Evolutionary conservation across 2,797 vertebrate genomes (phyloP), one percentile per base, ranked within the genome.

Genomic region (Carapus acus): DNA sequence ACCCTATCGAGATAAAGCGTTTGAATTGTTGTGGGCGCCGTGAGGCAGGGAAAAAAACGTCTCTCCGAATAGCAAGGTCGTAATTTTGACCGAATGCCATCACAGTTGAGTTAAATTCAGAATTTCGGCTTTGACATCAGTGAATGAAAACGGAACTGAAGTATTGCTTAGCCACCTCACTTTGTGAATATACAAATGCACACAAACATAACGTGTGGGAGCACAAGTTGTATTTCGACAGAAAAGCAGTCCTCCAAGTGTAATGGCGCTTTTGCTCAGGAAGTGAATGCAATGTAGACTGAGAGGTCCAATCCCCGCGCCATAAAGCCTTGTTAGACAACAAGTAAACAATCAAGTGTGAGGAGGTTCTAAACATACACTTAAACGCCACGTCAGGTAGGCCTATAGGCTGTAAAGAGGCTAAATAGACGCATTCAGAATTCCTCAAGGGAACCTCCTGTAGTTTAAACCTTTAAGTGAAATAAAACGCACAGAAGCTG

Each of bases 261-360:
- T 23, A 4, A 34, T 27, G 6, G 34, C 21, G 37, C 7, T 17
- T n/a, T 73, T 54, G 40, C 70, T 48, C 37, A 57, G 60, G 61
- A 49, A 61, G 65, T 58, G 42, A 71, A 62, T 11, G 48, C 19
- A 24, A 72, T 61, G 24, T 13, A 27, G 9, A 27, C 15, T 21
- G 55, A 47, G 77, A 57, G 45, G 55, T 52, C 71, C 56, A 69
- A 58, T 65, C 49, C 40, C 33, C 18, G 45, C 21, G 63, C 59
- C 74, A 78, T 77, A 83, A 85, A 78, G 66, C 39, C 65, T 43
- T 39, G 58, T 65, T 57, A 75, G 77, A 80, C 79, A 80, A 76
- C 70, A 78, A 84, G 74, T 69, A 73, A 82, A 84, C 82, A 82
- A 74, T 76, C 67, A 55, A 66, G 72, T 56, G 54, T 66, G 54